Base-by-base conservation (phyloP, 2,888 invertebrate genomes). In the Nomada fabriciana region DNA sequence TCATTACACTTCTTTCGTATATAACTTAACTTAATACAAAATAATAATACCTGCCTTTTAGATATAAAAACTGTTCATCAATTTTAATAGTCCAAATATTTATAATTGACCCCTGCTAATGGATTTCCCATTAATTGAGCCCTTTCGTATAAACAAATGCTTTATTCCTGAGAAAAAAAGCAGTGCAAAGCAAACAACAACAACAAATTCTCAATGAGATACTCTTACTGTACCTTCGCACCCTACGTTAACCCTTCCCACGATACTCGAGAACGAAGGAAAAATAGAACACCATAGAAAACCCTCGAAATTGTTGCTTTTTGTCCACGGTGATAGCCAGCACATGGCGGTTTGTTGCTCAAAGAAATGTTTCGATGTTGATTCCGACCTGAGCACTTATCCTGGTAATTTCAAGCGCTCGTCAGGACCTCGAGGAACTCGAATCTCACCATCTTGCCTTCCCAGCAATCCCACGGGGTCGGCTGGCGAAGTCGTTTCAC, bases 361-460 rank as follows among this genome's bases (percentile, higher is more conserved):
- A 52, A 59, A 74, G 65, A 81, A 67, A 81, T 75, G 63, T 82
- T 69, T 69, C 81, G 65, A 64, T 59, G 81, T 53, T 74, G 81
- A 80, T 80, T 69, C 20, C 52, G 15, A 52, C 52, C 23, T 42
- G 42, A 55, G 29, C 68, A 65, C 69, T 80, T 74, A 60, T 57
- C 63, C 42, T 23, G 36, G 69, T 80, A 80, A 81, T 80, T 81
- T 60, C 47, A 13, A 63, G 18, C 60, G 53, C 47, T 47, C 59
- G 70, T 18, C 52, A 50, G 79, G 73, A 59, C 64, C 68, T 57
- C 55, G 52, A 57, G 61, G 55, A 80, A 72, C 80, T 67, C 55
- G 80, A 43, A 18, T 47, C 42, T 29, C 10, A 20, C 57, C 43
- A 61, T 15, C 55, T 68, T 57, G 43, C 25, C 64, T 20, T 29